Base-by-base conservation (phyloP, 2,888 invertebrate genomes). In the Notodonta ziczac region DNA sequence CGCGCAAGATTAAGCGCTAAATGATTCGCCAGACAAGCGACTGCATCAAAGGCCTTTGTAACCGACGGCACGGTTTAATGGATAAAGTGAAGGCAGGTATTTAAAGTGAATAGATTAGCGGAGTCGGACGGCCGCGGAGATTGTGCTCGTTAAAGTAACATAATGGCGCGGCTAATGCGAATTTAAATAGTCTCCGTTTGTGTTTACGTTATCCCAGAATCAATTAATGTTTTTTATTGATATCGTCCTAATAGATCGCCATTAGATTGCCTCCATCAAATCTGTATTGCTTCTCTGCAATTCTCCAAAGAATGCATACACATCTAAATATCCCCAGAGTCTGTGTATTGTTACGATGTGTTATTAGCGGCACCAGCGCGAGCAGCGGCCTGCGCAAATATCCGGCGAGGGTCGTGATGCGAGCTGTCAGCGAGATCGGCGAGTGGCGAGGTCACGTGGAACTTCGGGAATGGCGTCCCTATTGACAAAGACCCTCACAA, bases 61-160 rank as follows among this genome's bases (percentile, higher is more conserved):
- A 62, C 58, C 61, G 63, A 56, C 58, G 53, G 53, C 40, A 24
- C 67, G 51, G 60, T 59, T 60, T 66, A 74, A 74, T 70, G 68
- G 62, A 59, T 60, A 62, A 70, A 70, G 65, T 63, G 60, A 63
- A 61, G 67, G 69, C 63, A 64, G 65, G 69, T 65, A 64, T 66
- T 65, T 63, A 60, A 64, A 70, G 61, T 66, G 70, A 73, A 74
- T 72, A 74, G 72, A 74, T 73, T 75, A 73, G 65, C 65, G 46
- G 63, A 63, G 63, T 63, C 52, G 40, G 61, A 56, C 24, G 39
- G 10, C 57, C 56, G 59, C 62, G 56, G 62, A 56, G 69, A 64
- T 69, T 69, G 66, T 51, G 67, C 72, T 73, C 75, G 70, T 75
- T 74, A 75, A 65, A 67, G 66, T 62, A 62, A 68, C 70, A 67